Conservation (phyloP, 2,888 invertebrate genomes). For the Dolichomitus sp. region DNA sequence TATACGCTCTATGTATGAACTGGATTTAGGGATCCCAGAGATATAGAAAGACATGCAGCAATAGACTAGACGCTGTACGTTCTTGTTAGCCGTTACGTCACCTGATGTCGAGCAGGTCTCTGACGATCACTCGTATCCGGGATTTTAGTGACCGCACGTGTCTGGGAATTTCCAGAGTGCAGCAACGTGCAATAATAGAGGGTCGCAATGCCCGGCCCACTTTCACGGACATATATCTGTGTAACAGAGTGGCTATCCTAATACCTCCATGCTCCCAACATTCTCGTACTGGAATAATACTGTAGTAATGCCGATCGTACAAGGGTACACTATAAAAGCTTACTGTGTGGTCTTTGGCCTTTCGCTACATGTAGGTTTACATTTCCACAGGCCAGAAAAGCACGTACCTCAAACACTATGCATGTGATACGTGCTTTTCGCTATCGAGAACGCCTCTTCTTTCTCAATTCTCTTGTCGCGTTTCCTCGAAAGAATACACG, state of each 20-base stretch:
- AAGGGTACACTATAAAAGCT: neutral
- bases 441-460: neutral
- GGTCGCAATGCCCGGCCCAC: slow-evolving; percentile 26
- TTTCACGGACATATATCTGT: neutral
- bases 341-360: slow-evolving; percentile 8
- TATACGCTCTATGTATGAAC: slow-evolving; percentile 4
- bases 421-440: slow-evolving; percentile 4
- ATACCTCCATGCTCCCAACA: slow-evolving; percentile 23
- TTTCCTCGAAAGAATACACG: neutral
- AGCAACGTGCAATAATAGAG: slow-evolving; percentile 32
- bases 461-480: no score
- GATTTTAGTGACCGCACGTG: slow-evolving; percentile 61
- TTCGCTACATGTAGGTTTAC: slow-evolving; percentile 7
- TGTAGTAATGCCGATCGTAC: neutral
- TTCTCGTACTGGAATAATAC: slow-evolving; percentile 6
- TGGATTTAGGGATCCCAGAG: neutral
- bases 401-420: neutral
- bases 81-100: slow-evolving; percentile 47
- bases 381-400: slow-evolving; percentile 26
- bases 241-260: slow-evolving; percentile 37
- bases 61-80: slow-evolving; percentile 46
- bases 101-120: slow-evolving; percentile 1
- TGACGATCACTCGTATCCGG: slow-evolving; percentile 39
- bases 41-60: neutral
- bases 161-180: slow-evolving; percentile 37